Percentiles rank a stretch among this genome's conserved stretches.
phyloP scores from a whole-genome alignment of 1,140 invertebrate genomes.

The Dendrolimus kikuchii region DNA sequence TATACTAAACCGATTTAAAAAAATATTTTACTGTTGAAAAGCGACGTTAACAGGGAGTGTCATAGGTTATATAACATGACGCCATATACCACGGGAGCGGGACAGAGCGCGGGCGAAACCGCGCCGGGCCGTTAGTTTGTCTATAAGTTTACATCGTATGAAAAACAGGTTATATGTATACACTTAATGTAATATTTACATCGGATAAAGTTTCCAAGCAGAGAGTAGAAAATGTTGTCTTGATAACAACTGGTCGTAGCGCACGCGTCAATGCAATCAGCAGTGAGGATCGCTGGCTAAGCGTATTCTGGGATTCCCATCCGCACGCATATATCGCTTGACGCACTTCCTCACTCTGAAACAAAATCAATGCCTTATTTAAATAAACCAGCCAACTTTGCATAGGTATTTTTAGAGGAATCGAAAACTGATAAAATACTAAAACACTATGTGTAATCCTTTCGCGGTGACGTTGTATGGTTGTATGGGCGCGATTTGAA shows the following conservation, averaged over 20 bases:
- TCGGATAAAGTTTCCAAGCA: slow-evolving; percentile 31
- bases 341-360: slow-evolving; percentile 25
- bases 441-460: no score
- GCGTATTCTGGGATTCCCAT: slow-evolving; percentile 29
- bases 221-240: slow-evolving; percentile 26
- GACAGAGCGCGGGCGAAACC: no score
- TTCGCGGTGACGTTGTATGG: no score
- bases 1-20: no score
- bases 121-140: no score
- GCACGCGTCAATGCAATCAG: slow-evolving; percentile 20
- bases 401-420: slow-evolving; percentile 7
- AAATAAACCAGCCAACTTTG: slow-evolving; percentile 25
- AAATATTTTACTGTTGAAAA: no score
- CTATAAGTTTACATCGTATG: no score
- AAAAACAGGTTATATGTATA: background rate
- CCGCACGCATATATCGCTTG: slow-evolving; percentile 29
- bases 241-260: slow-evolving; percentile 22
- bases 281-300: slow-evolving; percentile 17
- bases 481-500: no score
- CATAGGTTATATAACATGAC: no score
- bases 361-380: slow-evolving; percentile 23
- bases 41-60: no score
- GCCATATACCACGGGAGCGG: no score
- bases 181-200: slow-evolving; percentile 13
- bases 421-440: no score